phyloP scores from a whole-genome alignment of 2,888 invertebrate genomes.

The Thumatha senex region DNA sequence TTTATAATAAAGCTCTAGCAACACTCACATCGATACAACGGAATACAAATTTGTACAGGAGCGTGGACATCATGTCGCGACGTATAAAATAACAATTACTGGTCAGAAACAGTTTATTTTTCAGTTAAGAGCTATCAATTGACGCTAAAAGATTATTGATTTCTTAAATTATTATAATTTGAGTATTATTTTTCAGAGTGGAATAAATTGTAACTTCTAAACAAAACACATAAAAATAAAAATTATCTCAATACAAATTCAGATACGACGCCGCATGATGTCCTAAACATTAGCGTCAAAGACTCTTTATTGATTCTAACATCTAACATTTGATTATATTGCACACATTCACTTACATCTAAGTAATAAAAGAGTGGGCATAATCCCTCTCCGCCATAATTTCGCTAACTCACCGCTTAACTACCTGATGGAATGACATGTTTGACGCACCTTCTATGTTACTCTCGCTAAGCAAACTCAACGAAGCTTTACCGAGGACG shows the following conservation, averaged over 20 bases:
- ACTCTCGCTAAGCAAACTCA: constrained; percentile 75
- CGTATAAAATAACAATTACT: neutral
- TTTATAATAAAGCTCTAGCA: constrained; percentile 54
- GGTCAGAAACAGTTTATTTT: too few species aligned
- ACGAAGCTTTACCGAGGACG: constrained; percentile 38
- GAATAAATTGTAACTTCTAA: neutral
- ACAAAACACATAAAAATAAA: neutral
- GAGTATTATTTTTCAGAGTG: neutral
- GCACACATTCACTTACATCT: constrained; percentile 77
- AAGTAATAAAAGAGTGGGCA: constrained; percentile 72
- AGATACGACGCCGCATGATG: constrained; percentile 30
- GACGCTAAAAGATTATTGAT: neutral
- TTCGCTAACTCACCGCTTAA: constrained; percentile 80
- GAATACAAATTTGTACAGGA: constrained; percentile 27
- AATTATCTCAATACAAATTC: neutral
- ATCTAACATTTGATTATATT: constrained; percentile 74
- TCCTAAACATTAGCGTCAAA: constrained; percentile 48
- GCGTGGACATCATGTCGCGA: constrained; percentile 24
- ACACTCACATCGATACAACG: constrained; percentile 46
- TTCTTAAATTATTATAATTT: too few species aligned
- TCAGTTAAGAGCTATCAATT: neutral
- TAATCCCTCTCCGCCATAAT: constrained; percentile 83
- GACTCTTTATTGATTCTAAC: constrained; percentile 58
- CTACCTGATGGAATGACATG: constrained; percentile 79
- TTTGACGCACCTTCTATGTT: constrained; percentile 63